phyloP scores from a whole-genome alignment of 2,113 vertebrate species.

The Puffinus mauretanicus region DNA sequence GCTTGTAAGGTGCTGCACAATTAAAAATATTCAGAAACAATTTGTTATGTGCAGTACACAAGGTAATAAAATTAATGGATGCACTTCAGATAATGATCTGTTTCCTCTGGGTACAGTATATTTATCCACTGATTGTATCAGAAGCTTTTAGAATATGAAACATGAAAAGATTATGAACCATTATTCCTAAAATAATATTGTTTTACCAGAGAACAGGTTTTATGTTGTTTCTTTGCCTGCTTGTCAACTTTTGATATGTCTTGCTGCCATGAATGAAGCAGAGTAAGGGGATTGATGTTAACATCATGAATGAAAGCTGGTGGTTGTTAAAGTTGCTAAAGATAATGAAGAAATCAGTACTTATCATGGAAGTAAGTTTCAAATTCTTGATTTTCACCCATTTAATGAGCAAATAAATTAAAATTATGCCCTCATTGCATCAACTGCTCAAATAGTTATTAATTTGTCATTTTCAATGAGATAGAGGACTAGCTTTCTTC shows the following conservation, averaged over 20 bases:
- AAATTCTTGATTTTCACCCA: not conserved
- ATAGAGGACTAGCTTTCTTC: not conserved
- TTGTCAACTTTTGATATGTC: not conserved
- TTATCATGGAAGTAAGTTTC: not conserved
- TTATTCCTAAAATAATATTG: constrained; percentile 61
- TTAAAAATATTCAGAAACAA: constrained; percentile 69
- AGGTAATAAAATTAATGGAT: constrained; percentile 75
- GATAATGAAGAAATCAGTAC: not conserved
- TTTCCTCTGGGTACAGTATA: constrained; percentile 67
- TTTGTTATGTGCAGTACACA: constrained; percentile 68
- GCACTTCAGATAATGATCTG: constrained; percentile 75
- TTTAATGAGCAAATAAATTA: not conserved
- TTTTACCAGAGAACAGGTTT: constrained; percentile 8
- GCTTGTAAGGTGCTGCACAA: constrained; percentile 56
- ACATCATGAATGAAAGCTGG: not conserved
- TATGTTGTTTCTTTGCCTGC: constrained; percentile 25
- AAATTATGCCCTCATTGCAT: not conserved
- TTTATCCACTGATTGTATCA: constrained; percentile 70
- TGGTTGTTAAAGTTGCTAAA: not conserved
- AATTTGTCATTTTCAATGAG: not conserved
- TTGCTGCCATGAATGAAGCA: not conserved
- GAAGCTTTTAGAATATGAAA: constrained; percentile 64
- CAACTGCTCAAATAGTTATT: not conserved
- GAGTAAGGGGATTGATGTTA: not conserved
- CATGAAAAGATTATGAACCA: constrained; percentile 57